These are phyloP conservation scores for Phania funesta DNA, from an alignment of 2,888 invertebrate species.

Conservation along the genomic window DNA sequence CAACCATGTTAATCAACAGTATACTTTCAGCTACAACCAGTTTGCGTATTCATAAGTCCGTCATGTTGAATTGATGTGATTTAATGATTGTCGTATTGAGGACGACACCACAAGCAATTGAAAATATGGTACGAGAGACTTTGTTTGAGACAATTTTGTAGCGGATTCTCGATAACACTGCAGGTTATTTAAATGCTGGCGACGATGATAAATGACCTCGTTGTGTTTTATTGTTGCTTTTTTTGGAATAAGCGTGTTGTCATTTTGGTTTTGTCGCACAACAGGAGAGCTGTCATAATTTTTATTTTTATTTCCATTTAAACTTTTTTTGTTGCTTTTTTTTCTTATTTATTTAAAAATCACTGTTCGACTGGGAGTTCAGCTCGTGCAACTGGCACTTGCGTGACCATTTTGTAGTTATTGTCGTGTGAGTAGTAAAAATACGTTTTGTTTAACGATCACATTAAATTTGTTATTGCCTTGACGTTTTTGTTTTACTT, in stretches of 20 bases:
- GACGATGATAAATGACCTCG: constrained; percentile 40
- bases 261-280: constrained; percentile 46
- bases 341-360: constrained; percentile 2
- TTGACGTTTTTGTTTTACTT: constrained; percentile 6
- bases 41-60: not conserved
- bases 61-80: not conserved
- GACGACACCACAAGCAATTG: not conserved
- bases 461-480: too few relatives aligned
- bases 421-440: not conserved
- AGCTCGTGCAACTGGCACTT: not conserved
- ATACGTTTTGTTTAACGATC: constrained; percentile 26
- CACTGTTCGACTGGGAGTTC: not conserved
- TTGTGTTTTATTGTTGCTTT: constrained; percentile 16
- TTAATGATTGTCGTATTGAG: not conserved
- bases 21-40: not conserved
- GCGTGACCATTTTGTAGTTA: not conserved
- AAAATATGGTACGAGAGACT: constrained; percentile 2
- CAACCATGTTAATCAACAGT: not conserved
- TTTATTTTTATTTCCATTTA: constrained; percentile 16
- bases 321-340: constrained; percentile 1
- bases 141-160: not conserved
- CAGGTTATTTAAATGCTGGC: constrained; percentile 34
- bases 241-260: not conserved
- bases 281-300: constrained; percentile 49
- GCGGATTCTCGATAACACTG: constrained; percentile 30